Conservation (phyloP, 2,888 invertebrate species). For the Tortricodes alternella region DNA sequence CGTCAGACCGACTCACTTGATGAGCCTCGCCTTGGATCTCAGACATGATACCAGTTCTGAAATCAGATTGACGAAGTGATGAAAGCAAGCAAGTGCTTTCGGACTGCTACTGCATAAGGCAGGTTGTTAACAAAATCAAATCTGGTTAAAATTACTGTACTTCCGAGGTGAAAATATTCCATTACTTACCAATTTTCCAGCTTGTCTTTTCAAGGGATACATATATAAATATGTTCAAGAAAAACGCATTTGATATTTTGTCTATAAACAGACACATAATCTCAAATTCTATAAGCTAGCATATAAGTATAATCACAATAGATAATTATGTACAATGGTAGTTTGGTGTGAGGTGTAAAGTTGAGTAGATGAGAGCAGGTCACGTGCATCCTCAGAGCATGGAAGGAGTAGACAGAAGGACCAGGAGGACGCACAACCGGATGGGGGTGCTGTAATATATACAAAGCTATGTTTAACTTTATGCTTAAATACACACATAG, state of each 20-base stretch:
- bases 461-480: constrained; percentile 8
- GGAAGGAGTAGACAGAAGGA: constrained; percentile 23
- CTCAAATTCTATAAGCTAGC: background rate
- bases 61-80: constrained; percentile 32
- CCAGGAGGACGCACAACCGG: constrained; percentile 26
- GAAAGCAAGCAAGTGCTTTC: too few relatives aligned
- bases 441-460: constrained; percentile 29
- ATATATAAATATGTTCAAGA: background rate
- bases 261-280: background rate
- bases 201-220: too few relatives aligned
- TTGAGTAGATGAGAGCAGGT: constrained; percentile 7
- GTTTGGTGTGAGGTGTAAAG: constrained; percentile 11
- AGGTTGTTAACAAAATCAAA: too few relatives aligned
- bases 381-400: constrained; percentile 21
- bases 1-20: constrained; percentile 74
- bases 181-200: too few relatives aligned
- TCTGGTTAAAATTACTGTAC: too few relatives aligned
- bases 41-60: constrained; percentile 80
- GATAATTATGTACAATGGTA: background rate
- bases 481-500: background rate
- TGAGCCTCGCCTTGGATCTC: constrained; percentile 83
- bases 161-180: too few relatives aligned
- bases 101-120: too few relatives aligned
- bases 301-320: background rate
- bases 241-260: background rate